Percentiles rank a stretch among this genome's conserved stretches.
phyloP scores from a whole-genome alignment of 2,113 vertebrate species.

The Symphodus melops region DNA sequence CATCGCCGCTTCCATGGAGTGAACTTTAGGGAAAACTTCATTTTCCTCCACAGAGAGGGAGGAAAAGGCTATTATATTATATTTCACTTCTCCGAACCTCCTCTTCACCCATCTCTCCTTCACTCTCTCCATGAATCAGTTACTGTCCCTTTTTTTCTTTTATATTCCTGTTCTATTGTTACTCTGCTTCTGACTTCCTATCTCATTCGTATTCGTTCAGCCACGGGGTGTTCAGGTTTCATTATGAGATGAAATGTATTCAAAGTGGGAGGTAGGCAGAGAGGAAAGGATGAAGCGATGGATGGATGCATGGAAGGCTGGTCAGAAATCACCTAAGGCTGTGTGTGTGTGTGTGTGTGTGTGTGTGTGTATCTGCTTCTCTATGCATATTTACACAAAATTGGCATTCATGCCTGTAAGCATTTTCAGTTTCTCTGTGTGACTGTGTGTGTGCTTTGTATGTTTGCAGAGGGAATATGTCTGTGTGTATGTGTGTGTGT shows the following conservation, averaged over 20 bases:
- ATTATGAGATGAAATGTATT: slow-evolving; percentile 71
- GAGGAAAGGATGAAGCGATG: slow-evolving; percentile 49
- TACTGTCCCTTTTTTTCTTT: background rate
- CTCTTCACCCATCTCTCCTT: background rate
- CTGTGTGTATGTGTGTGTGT: slow-evolving; percentile 13
- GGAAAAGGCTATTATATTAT: slow-evolving; percentile 41
- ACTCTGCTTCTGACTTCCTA: slow-evolving; percentile 12
- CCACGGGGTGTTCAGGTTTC: slow-evolving; percentile 59
- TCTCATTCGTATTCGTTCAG: slow-evolving; percentile 45
- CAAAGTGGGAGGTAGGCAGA: slow-evolving; percentile 58
- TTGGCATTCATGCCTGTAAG: slow-evolving; percentile 63
- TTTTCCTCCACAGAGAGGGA: slow-evolving; percentile 41
- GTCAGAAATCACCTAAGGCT: slow-evolving; percentile 66
- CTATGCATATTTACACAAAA: slow-evolving; percentile 63
- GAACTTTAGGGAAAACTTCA: slow-evolving; percentile 63
- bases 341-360: background rate
- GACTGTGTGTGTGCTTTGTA: slow-evolving; percentile 23
- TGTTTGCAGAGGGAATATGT: slow-evolving; percentile 39
- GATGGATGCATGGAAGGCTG: slow-evolving; percentile 61
- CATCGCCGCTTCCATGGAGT: slow-evolving; percentile 46
- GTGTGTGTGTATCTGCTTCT: slow-evolving; percentile 31
- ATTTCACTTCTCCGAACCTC: slow-evolving; percentile 35
- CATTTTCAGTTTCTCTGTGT: slow-evolving; percentile 28
- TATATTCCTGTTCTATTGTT: slow-evolving; percentile 1
- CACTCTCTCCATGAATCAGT: slow-evolving; percentile 6